Evolutionary conservation across 2,797 vertebrate genomes (phyloP), one percentile per base, ranked within the genome.

Genomic region (Xerus rutilus): DNA sequence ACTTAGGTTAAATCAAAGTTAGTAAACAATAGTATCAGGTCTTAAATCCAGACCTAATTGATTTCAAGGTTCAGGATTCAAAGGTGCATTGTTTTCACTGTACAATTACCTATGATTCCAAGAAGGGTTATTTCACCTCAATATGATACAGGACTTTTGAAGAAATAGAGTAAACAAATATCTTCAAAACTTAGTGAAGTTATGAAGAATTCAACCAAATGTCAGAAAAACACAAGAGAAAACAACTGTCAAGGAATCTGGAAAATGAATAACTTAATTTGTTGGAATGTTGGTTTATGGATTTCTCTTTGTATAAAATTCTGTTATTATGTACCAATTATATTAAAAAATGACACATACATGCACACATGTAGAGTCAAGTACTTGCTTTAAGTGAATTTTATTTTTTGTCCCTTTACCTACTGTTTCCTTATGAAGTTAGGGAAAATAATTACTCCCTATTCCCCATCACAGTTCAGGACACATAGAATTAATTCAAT

Each of bases 141-240:
- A 9, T 20, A 65, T n/a, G 59, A 64, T 90, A 9, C 8, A 83
- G 64, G 72, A 39, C 23, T 84, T 84, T 84, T 83, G 32, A 89
- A 87, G 14, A 89, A 54, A 70, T 15, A 89, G 17, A 87, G 20
- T 67, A 43, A 90, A 78, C 65, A 73, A 54, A 76, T 30, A 15
- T 67, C 43, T 81, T 87, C 28, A n/a, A 93, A 95, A 88, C 30
- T 47, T 79, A 65, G 10, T 87, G 72, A 90, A 74, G 4, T 92
- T 72, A 90, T 21, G 62, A 74, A 74, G 3, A 87, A 81, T 95
- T 87, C 59, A 81, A 28, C 52, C 35, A 67, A 65, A 47, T 10
- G 2, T 92, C 39, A 87, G 76, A 92, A 23, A 15, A 64, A 69
- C 13, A 30, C 14, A 10, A 79, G 30, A 90, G 83, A 91, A 67